These are phyloP conservation scores for Gallinago nigripennis DNA, from an alignment of 2,797 vertebrate genomes.

Conservation along the genomic window DNA sequence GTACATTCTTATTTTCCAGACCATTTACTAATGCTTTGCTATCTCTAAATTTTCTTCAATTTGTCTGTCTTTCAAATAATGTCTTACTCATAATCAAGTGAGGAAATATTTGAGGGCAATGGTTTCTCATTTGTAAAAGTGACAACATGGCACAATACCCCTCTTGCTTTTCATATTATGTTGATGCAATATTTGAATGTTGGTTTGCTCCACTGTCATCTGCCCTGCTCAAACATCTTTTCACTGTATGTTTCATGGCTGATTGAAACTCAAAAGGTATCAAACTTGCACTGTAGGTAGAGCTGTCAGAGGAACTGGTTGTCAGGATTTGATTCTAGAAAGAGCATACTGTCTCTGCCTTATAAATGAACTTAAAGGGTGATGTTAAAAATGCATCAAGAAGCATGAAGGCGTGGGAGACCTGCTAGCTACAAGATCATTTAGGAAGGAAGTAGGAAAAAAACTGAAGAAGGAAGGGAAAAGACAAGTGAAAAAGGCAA, in stretches of 20 bases:
- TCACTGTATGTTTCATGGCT: background rate
- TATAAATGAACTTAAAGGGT: background rate
- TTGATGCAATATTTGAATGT: background rate
- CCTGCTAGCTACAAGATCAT: background rate
- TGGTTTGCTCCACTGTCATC: constrained; percentile 37
- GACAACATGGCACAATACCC: background rate
- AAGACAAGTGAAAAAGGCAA: background rate
- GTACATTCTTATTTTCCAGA: background rate
- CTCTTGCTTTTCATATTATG: background rate
- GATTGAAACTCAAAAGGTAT: background rate
- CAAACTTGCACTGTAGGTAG: background rate
- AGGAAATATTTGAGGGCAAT: background rate
- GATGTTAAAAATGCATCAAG: background rate
- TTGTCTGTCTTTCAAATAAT: constrained; percentile 24
- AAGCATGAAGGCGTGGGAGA: background rate
- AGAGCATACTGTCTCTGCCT: background rate
- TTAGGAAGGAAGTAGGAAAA: background rate
- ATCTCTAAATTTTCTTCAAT: constrained; percentile 1
- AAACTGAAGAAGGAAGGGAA: background rate
- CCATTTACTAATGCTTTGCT: background rate
- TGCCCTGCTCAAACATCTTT: background rate
- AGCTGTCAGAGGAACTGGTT: constrained; percentile 3
- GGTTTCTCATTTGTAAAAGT: background rate
- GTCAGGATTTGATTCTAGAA: background rate
- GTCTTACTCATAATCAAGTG: background rate